A percentile compares a stretch with the other conserved stretches of the same genome.
Conservation (phyloP, 2,797 vertebrate genomes). For the Microcaecilia unicolor region DNA sequence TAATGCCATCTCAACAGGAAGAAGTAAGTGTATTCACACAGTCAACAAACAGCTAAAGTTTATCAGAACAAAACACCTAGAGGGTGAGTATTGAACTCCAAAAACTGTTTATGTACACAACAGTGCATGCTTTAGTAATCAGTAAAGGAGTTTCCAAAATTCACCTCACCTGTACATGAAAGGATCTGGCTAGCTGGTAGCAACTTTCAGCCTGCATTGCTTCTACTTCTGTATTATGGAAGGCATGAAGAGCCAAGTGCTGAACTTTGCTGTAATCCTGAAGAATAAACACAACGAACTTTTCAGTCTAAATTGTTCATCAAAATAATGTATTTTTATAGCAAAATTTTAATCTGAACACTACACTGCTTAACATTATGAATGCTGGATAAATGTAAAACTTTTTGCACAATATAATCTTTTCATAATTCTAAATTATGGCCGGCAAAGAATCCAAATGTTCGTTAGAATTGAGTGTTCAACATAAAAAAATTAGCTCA, state of each 20-base stretch:
- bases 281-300: neutral
- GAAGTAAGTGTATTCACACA: too few relatives aligned
- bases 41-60: too few relatives aligned
- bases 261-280: slow-evolving; percentile 98
- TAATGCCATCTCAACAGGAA: too few relatives aligned
- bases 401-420: neutral
- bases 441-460: neutral
- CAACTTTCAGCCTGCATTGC: slow-evolving; percentile 98
- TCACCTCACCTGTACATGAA: slow-evolving; percentile 93
- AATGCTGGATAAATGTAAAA: too few relatives aligned
- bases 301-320: neutral
- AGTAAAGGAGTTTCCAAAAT: too few relatives aligned
- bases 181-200: slow-evolving; percentile 92
- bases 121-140: too few relatives aligned
- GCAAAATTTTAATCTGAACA: neutral
- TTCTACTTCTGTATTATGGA: slow-evolving; percentile 97
- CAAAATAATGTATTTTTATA: neutral
- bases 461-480: too few relatives aligned
- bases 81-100: too few relatives aligned
- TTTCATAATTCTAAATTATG: neutral
- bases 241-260: slow-evolving; percentile 93
- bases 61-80: too few relatives aligned
- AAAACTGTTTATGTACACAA: too few relatives aligned
- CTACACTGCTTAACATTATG: neutral
- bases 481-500: too few relatives aligned